Base-by-base conservation (phyloP, 2,888 invertebrate genomes). In the Epirrhoe tristata region DNA sequence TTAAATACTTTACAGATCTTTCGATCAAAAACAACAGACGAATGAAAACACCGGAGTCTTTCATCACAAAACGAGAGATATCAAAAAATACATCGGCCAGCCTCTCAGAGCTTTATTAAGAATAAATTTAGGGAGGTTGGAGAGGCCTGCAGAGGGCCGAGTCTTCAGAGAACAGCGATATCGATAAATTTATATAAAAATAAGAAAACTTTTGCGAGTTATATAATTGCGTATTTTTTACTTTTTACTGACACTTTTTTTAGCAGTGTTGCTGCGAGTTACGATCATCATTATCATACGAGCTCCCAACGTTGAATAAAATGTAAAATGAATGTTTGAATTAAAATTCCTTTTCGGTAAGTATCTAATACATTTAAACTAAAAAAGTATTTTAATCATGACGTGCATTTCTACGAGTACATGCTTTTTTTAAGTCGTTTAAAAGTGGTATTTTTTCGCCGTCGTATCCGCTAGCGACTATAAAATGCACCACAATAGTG, bases 21-120 rank as follows among this genome's bases (percentile, higher is more conserved):
- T 34, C 58, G 58, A 63, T 58, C 63, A 48, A 58, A 56, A 66
- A 66, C 17, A 56, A 1, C 58, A 52, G 58, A 55, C 63, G 57
- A 32, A 84, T 83, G 85, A 86, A 86, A 86, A 86, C 85, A 86
- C 80, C 83, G 80, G 81, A 84, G 79, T 80, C 81, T 85, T 82
- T 87, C 86, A 82, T 85, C 84, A 80, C 87, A 85, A 87, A 89
- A 86, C 88, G 87, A 85, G 88, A 90, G 88, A 89, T 91, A 91
- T 91, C 87, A 91, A 93, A 89, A 90, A 91, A 91, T 86, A 91
- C 88, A 89, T 83, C 80, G 84, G 80, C 83, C 88, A 86, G 83
- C 85, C 89, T 88, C 86, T 85, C 86, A 76, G 81, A 88, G 90
- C 91, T 93, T 93, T 93, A 93, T 93, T 93, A 93, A 91, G 93